A percentile compares a stretch with the other conserved stretches of the same genome.
phyloP scores from a whole-genome alignment of 2,888 invertebrate species.

The Bhutanitis thaidina region DNA sequence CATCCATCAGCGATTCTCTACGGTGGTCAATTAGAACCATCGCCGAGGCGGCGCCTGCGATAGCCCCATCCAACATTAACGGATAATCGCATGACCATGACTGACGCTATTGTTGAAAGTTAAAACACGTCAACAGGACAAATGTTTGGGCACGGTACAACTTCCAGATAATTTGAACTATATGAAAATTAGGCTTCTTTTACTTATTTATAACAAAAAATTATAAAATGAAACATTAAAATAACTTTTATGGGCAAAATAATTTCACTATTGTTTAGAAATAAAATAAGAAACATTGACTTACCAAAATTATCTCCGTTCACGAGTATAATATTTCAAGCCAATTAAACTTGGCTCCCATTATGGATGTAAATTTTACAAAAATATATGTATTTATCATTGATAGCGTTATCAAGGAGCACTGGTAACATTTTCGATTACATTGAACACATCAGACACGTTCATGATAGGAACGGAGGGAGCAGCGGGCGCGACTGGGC shows the following conservation, averaged over 20 bases:
- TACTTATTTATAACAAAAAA: too few relatives aligned
- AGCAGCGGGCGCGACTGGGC: slow-evolving; percentile 56
- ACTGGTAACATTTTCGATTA: slow-evolving; percentile 7
- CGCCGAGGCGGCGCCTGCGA: slow-evolving; percentile 37
- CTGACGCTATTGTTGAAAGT: slow-evolving; percentile 23
- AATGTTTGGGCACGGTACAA: background rate
- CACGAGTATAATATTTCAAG: background rate
- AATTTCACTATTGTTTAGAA: too few relatives aligned
- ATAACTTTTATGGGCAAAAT: too few relatives aligned
- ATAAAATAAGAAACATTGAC: background rate
- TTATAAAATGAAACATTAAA: too few relatives aligned
- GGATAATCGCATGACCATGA: slow-evolving; percentile 24
- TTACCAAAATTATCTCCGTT: slow-evolving; percentile 2
- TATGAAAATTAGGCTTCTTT: too few relatives aligned
- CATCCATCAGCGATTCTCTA: slow-evolving; percentile 67
- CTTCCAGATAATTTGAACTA: too few relatives aligned
- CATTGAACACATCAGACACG: slow-evolving; percentile 12
- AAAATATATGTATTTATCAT: background rate
- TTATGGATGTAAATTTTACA: background rate
- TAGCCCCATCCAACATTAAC: slow-evolving; percentile 28
- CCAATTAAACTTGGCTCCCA: background rate
- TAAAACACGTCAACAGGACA: background rate
- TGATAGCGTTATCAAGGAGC: slow-evolving; percentile 1
- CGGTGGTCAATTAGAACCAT: slow-evolving; percentile 62
- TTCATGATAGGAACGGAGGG: slow-evolving; percentile 6